Conservation (phyloP, 2,113 vertebrate genomes). For the Urocolius indicus region DNA sequence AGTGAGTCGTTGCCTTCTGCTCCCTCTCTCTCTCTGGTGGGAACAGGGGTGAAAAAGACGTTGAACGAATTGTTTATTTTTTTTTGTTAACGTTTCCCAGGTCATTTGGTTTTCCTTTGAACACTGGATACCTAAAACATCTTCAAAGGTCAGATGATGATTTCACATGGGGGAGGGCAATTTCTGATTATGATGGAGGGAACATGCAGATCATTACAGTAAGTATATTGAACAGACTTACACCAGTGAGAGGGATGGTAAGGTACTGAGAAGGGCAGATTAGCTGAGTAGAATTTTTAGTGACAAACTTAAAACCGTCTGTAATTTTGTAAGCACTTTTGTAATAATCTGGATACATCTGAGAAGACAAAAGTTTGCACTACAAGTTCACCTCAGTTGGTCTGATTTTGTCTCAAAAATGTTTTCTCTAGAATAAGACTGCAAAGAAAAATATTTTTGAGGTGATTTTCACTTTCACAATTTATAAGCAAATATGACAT, state of each 20-base stretch:
- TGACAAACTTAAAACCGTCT: constrained; percentile 46
- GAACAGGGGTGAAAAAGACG: neutral
- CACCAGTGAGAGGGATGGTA: neutral
- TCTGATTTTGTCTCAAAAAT: constrained; percentile 63
- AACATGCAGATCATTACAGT: constrained; percentile 50
- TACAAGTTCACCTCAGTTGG: constrained; percentile 27
- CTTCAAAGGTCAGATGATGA: constrained; percentile 37
- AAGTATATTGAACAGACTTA: neutral
- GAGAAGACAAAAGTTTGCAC: neutral
- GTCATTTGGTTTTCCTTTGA: constrained; percentile 25
- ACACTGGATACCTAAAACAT: constrained; percentile 20
- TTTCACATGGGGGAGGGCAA: neutral
- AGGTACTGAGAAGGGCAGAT: constrained; percentile 11
- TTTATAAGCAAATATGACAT: constrained; percentile 57
- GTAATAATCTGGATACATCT: constrained; percentile 31
- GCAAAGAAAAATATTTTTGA: constrained; percentile 30
- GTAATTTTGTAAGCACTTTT: constrained; percentile 67
- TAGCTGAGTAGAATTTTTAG: constrained; percentile 48
- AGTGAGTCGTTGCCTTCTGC: neutral
- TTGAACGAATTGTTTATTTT: constrained; percentile 26
- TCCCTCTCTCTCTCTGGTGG: constrained; percentile 9
- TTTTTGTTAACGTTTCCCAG: constrained; percentile 12
- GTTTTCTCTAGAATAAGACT: constrained; percentile 36
- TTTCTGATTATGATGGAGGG: constrained; percentile 13
- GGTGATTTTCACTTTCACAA: constrained; percentile 40